Conservation (phyloP, 2,797 vertebrate genomes). For the Pantherophis vulpinus region DNA sequence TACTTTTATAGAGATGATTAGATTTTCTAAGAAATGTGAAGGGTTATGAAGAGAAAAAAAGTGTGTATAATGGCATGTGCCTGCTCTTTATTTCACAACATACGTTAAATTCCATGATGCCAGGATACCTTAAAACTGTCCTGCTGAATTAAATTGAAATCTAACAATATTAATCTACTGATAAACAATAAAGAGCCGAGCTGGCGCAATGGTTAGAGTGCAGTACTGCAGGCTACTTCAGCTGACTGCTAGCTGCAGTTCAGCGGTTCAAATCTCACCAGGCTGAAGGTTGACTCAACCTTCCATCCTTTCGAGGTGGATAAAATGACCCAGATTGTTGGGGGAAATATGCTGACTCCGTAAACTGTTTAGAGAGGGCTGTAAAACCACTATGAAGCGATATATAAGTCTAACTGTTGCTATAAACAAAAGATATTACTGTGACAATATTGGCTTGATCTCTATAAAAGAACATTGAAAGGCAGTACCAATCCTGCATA, state of each 20-base stretch:
- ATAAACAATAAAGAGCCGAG: background rate
- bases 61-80: background rate
- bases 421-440: background rate
- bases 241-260: no score
- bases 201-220: no score
- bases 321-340: no score
- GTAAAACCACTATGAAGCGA: no score
- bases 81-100: background rate
- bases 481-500: no score
- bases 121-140: background rate
- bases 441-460: conserved; percentile 12
- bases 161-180: rapidly evolving
- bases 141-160: background rate
- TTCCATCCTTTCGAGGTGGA: no score
- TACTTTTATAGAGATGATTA: background rate
- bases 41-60: background rate
- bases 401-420: no score
- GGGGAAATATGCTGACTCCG: no score
- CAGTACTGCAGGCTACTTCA: no score
- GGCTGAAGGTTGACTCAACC: no score
- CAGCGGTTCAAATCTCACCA: no score
- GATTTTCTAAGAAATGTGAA: background rate
- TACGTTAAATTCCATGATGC: background rate
- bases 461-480: background rate
- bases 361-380: no score